phyloP scores from a whole-genome alignment of 2,797 vertebrate genomes.

The Lophotriccus pileatus region DNA sequence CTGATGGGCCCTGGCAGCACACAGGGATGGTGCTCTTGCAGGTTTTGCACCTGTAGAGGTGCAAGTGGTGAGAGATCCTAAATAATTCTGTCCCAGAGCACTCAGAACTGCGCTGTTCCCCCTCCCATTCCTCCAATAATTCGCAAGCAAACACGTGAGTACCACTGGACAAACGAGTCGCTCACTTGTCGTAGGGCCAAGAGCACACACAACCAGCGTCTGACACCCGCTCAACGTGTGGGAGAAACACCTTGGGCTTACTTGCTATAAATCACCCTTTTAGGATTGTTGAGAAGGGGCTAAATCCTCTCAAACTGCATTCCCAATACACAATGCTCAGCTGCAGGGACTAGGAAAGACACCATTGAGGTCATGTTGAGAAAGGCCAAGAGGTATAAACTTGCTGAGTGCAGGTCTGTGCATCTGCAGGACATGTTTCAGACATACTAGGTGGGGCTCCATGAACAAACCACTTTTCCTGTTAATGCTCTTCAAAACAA shows the following conservation, averaged over 20 bases:
- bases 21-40: not conserved
- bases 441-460: not conserved
- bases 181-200: not conserved
- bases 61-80: not conserved
- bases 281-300: not conserved
- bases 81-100: not conserved
- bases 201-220: not conserved
- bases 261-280: not conserved
- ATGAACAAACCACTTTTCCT: not conserved
- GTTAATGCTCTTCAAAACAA: not conserved
- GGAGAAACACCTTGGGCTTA: not conserved
- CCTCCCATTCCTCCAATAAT: not conserved
- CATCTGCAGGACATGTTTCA: fast-evolving
- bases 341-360: not conserved
- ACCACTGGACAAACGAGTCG: fast-evolving
- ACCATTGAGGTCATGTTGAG: fast-evolving
- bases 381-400: not conserved
- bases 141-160: not conserved
- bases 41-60: not conserved
- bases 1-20: not conserved
- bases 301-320: not conserved
- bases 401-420: too few species aligned
- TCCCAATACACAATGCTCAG: not conserved
- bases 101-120: not conserved
- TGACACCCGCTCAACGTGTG: not conserved